These are phyloP conservation scores for Callaeas wilsoni DNA, from an alignment of 2,113 vertebrate genomes.

Conservation along the genomic window DNA sequence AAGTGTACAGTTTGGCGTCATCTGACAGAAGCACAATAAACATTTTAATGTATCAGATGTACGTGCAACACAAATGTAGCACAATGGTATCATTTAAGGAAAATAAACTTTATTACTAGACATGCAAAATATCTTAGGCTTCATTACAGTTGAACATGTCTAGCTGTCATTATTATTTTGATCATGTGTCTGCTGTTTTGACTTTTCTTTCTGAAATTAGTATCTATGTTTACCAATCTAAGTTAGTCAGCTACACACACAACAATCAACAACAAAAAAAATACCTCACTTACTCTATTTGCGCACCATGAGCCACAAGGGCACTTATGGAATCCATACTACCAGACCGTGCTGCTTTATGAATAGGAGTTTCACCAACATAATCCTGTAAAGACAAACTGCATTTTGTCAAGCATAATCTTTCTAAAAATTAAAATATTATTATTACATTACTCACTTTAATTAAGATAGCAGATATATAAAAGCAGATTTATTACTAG, in stretches of 20 bases:
- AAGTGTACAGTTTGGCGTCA: not conserved
- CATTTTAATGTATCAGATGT: not conserved
- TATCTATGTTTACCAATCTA: conserved; percentile 9
- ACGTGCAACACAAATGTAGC: not conserved
- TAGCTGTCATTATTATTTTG: not conserved
- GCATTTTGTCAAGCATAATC: conserved; percentile 54
- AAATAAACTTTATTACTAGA: not conserved
- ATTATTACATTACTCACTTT: not conserved
- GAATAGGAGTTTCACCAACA: conserved; percentile 92
- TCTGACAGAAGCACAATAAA: not conserved
- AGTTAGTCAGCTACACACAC: conserved; percentile 62
- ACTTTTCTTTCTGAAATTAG: not conserved
- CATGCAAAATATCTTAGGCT: not conserved
- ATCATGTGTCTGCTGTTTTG: not conserved
- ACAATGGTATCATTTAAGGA: not conserved
- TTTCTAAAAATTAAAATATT: not conserved
- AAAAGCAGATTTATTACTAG: not conserved
- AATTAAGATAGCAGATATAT: not conserved
- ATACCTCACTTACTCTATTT: conserved; percentile 86
- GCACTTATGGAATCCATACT: conserved; percentile 91
- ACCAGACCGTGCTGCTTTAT: conserved; percentile 94
- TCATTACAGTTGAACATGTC: not conserved
- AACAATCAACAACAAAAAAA: conserved; percentile 51
- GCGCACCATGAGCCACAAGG: conserved; percentile 88
- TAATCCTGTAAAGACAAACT: conserved; percentile 83